Base-by-base conservation (phyloP, 64 coral and sea anemone genomes). In the Pocillopora damicornis region DNA sequence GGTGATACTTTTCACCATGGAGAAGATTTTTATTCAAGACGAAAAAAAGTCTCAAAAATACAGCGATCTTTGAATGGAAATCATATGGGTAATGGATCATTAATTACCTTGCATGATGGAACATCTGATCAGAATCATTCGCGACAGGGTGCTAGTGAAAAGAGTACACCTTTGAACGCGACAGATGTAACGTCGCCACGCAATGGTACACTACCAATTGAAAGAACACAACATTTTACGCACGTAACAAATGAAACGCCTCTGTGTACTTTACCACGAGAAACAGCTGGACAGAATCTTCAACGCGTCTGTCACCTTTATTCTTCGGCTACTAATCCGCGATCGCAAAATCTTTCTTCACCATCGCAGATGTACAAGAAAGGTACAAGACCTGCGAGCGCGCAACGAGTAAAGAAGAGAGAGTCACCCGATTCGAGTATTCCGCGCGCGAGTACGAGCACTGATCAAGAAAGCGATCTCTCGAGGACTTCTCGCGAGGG, bases 301-400 rank as follows among this genome's bases (percentile, higher is more conserved):
- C 62, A 83, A 17, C 80, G 63, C 12, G 35, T 83, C 56, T 63
- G 69, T 45, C 80, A 83, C 80, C 61, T 83, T 63, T 83, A 83
- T 83, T 83, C 80, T 6, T 83, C 80, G 15, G 15, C 80, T 8
- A 83, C 64, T 4, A 71, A 85, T 73, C 14, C 64, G 20, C 81
- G 81, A 37, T 85, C 65, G 20, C 81, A 85, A 58, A 85, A 18
- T 45, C 22, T 85, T 30, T 85, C 81, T 2, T 85, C 81, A 1
- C 81, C 81, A 20, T 35, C 45, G 2, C 81, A 72, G 57, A 58
- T 85, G 65, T 35, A 85, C 65, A 72, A 72, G 81, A 85, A 85
- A 72, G 64, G 81, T 23, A 22, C 81, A 13, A 37, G 64, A 15
- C 64, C 81, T 12, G 14, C 6, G 11, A 57, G 37, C 65, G 65